phyloP scores from a whole-genome alignment of 1,140 invertebrate species.

The Pseudomyrmex concolor region DNA sequence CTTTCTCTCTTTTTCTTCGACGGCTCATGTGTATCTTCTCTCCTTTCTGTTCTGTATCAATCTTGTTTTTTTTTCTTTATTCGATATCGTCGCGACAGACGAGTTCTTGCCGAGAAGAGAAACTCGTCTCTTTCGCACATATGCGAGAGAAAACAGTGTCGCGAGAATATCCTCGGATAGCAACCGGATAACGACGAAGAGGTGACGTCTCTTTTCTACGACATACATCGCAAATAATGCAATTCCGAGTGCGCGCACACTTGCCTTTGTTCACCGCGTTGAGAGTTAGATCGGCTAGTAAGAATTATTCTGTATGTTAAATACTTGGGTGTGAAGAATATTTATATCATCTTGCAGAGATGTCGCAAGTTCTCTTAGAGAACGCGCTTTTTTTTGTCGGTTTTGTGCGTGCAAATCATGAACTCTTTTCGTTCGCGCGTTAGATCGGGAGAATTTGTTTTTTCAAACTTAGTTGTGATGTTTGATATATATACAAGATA shows the following conservation, averaged over 20 bases:
- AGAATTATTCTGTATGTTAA: conserved; percentile 44
- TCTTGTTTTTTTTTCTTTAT: background rate
- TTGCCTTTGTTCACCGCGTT: conserved; percentile 7
- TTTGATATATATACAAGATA: conserved; percentile 14
- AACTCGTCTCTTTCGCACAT: conserved; percentile 10
- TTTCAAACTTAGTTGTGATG: background rate
- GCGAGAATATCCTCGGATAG: conserved; percentile 16
- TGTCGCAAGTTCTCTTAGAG: background rate
- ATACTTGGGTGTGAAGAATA: conserved; percentile 37
- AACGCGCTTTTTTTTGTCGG: background rate
- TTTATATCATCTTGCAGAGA: conserved; percentile 30
- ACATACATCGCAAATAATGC: conserved; percentile 31
- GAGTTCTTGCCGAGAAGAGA: background rate
- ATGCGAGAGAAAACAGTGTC: conserved; percentile 41
- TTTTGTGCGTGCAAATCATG: background rate
- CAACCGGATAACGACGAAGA: conserved; percentile 26
- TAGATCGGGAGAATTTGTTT: background rate
- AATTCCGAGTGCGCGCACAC: conserved; percentile 12
- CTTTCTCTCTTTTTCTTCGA: background rate
- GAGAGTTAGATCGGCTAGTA: background rate
- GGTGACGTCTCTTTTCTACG: conserved; percentile 8
- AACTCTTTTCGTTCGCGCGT: background rate
- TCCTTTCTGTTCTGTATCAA: no score
- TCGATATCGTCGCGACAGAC: conserved; percentile 4
- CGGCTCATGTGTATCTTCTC: background rate